These are phyloP conservation scores for Cyaniris semiargus DNA, from an alignment of 2,888 invertebrate genomes.

Conservation along the genomic window DNA sequence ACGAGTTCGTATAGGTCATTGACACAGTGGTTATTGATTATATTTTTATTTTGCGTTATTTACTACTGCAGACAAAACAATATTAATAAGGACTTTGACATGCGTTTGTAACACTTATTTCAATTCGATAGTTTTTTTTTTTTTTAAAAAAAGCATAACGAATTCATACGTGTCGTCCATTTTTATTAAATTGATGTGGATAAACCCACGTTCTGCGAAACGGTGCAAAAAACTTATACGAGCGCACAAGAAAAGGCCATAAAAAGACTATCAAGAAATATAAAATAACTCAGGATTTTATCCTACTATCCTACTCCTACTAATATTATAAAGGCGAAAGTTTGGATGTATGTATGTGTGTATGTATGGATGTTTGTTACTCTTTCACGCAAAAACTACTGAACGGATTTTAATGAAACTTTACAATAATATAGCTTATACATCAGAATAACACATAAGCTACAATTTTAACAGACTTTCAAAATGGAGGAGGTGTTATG, in stretches of 20 bases:
- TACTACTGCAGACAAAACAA: not conserved
- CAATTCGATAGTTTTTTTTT: not conserved
- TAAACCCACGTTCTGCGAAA: not conserved
- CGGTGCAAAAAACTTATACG: not conserved
- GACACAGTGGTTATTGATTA: conserved; percentile 1
- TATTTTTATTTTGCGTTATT: not conserved
- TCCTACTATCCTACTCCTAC: too few relatives aligned
- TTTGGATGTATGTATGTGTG: too few relatives aligned
- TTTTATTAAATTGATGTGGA: not conserved
- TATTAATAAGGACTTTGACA: not conserved
- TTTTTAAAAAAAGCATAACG: not conserved
- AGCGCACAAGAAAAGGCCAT: not conserved
- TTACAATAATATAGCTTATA: too few relatives aligned
- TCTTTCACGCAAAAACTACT: too few relatives aligned
- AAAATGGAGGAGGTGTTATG: too few relatives aligned
- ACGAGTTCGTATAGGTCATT: conserved; percentile 6
- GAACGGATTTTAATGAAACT: too few relatives aligned
- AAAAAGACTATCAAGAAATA: not conserved
- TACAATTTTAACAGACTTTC: too few relatives aligned
- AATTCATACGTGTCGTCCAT: not conserved
- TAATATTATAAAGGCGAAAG: too few relatives aligned
- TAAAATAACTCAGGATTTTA: not conserved
- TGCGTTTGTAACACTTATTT: not conserved
- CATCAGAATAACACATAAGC: too few relatives aligned
- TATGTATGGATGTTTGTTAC: too few relatives aligned